Percentiles rank a stretch among this genome's conserved stretches.
Conservation (phyloP, 2,888 invertebrate species). For the Adelognathus sp. region DNA sequence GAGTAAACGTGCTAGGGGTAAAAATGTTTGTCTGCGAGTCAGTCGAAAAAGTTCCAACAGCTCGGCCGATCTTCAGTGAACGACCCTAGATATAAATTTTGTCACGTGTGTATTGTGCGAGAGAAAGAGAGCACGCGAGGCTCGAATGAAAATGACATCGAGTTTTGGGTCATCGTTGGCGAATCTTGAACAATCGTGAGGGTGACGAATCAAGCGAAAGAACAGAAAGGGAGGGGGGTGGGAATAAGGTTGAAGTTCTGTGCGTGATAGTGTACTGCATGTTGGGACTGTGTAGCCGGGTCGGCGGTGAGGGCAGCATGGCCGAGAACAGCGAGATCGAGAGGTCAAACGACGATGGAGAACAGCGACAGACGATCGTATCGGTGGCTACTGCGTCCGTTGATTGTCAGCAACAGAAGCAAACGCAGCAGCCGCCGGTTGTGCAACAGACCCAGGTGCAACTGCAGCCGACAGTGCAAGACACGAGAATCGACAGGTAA, state of each 20-base stretch:
- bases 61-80: not conserved
- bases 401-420: constrained; percentile 49
- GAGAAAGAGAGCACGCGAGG: too few relatives aligned
- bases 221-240: not conserved
- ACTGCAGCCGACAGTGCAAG: constrained; percentile 58
- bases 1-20: not conserved
- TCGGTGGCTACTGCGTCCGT: constrained; percentile 15
- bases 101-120: not conserved
- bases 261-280: constrained; percentile 71
- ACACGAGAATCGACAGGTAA: constrained; percentile 66
- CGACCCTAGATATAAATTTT: not conserved
- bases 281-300: constrained; percentile 67
- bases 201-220: not conserved
- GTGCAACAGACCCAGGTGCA: constrained; percentile 43
- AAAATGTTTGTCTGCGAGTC: not conserved
- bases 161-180: not conserved
- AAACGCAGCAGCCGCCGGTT: constrained; percentile 22
- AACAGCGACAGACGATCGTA: constrained; percentile 17
- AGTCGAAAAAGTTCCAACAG: not conserved
- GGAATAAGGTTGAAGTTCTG: constrained; percentile 55
- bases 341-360: constrained; percentile 35
- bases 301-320: constrained; percentile 63
- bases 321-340: constrained; percentile 67
- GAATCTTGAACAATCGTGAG: not conserved
- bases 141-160: not conserved